Evolutionary conservation across 2,888 invertebrate genomes (phyloP).

Genomic region (Tholera decimalis): DNA sequence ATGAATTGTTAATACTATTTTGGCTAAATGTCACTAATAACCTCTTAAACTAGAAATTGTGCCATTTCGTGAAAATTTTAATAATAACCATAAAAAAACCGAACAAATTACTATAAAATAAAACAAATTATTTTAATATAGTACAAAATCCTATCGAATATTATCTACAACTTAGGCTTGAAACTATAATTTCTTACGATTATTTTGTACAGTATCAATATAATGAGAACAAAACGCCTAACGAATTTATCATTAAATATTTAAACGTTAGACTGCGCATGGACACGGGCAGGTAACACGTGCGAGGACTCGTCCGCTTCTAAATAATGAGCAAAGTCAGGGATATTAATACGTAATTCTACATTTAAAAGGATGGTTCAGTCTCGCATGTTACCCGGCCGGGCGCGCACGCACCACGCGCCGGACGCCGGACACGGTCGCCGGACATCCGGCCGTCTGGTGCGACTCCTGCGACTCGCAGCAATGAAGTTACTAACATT

Average conservation of each 20-base stretch:
- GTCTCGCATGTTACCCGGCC: slow-evolving; percentile 69
- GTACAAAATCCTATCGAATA: slow-evolving; percentile 71
- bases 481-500: slow-evolving; percentile 87
- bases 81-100: slow-evolving; percentile 69
- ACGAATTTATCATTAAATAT: slow-evolving; percentile 78
- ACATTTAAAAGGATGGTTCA: slow-evolving; percentile 52
- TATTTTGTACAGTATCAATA: slow-evolving; percentile 87
- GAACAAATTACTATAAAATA: slow-evolving; percentile 64
- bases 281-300: slow-evolving; percentile 67
- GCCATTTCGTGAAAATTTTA: slow-evolving; percentile 82
- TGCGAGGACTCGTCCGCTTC: slow-evolving; percentile 33
- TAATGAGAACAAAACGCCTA: slow-evolving; percentile 79
- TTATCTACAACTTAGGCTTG: slow-evolving; percentile 83
- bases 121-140: slow-evolving; percentile 60
- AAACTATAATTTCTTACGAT: slow-evolving; percentile 79
- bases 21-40: slow-evolving; percentile 90
- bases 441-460: slow-evolving; percentile 48
- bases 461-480: slow-evolving; percentile 76
- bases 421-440: slow-evolving; percentile 3
- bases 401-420: slow-evolving; percentile 54
- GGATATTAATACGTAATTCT: slow-evolving; percentile 47
- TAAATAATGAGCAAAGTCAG: slow-evolving; percentile 52
- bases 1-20: slow-evolving; percentile 86
- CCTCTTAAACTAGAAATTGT: slow-evolving; percentile 87
- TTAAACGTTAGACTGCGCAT: slow-evolving; percentile 69